Percentiles rank a stretch among this genome's conserved stretches.
Conservation (phyloP, 1,140 invertebrate species). For the Leptinotarsa defecta region DNA sequence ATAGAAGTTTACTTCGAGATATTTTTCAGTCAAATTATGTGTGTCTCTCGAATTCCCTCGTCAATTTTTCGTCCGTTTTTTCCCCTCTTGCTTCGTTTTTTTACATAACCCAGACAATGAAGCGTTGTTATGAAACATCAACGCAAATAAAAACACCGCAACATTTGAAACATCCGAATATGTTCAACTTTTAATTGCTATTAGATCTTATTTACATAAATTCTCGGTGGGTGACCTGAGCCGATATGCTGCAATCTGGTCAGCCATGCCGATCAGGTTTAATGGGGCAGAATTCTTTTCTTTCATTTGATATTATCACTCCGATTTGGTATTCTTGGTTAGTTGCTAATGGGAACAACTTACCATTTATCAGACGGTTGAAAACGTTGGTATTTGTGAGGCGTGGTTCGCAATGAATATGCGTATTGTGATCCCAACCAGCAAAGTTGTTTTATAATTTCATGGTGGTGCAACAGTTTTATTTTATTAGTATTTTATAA, state of each 20-base stretch:
- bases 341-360: not conserved
- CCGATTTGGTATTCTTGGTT: too few species aligned
- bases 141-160: not conserved
- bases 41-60: too few species aligned
- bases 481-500: too few species aligned
- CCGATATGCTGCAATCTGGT: not conserved
- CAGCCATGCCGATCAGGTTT: conserved; percentile 1
- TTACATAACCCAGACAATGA: not conserved
- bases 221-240: not conserved
- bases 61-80: too few species aligned
- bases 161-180: not conserved
- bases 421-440: too few species aligned
- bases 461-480: too few species aligned
- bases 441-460: too few species aligned
- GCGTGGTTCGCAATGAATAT: too few species aligned
- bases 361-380: not conserved
- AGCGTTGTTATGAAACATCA: not conserved
- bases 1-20: too few species aligned
- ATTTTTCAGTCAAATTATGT: too few species aligned
- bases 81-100: not conserved
- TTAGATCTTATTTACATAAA: not conserved
- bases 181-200: not conserved
- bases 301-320: not conserved
- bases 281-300: not conserved
- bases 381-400: too few species aligned